A percentile compares a stretch with the other conserved stretches of the same genome.
These are phyloP conservation scores for Micoletzkya japonica DNA, from an alignment of 2,888 invertebrate species.

Conservation along the genomic window DNA sequence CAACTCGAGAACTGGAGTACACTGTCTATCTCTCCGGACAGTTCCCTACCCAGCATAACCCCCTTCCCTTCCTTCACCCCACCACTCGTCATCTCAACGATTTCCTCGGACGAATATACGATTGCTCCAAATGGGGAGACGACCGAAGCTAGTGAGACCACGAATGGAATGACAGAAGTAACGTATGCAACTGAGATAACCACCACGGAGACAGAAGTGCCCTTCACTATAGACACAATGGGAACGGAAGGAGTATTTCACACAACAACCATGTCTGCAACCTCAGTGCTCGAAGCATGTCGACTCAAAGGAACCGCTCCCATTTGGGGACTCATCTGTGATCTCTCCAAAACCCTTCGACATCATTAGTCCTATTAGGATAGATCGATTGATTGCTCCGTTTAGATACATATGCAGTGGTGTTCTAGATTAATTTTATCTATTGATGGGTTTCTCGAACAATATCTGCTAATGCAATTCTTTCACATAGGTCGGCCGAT, in stretches of 20 bases:
- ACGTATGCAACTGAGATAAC: neutral
- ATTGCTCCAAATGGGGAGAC: neutral
- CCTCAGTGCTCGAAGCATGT: slow-evolving; percentile 9
- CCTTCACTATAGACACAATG: neutral
- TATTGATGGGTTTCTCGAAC: too few species aligned
- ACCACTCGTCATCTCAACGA: neutral
- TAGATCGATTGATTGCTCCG: too few species aligned
- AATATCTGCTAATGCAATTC: too few species aligned
- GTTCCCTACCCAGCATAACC: neutral
- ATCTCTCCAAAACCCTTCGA: slow-evolving; percentile 26
- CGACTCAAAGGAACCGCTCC: slow-evolving; percentile 22
- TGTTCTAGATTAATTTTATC: too few species aligned
- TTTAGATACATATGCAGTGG: too few species aligned
- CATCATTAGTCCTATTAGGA: too few species aligned
- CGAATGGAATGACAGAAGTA: neutral
- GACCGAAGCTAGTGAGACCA: neutral
- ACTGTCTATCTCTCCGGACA: neutral
- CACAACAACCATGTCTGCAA: neutral
- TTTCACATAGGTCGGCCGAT: too few species aligned
- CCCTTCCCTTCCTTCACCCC: neutral
- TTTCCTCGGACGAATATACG: too few species aligned
- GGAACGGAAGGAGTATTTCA: neutral
- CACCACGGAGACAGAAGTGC: neutral
- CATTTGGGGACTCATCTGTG: slow-evolving; percentile 28
- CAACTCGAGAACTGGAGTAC: neutral